A percentile compares a stretch with the other conserved stretches of the same genome.
These are phyloP conservation scores for Actinostola sp. DNA, from an alignment of 92 coral and sea anemone species.

Conservation along the genomic window DNA sequence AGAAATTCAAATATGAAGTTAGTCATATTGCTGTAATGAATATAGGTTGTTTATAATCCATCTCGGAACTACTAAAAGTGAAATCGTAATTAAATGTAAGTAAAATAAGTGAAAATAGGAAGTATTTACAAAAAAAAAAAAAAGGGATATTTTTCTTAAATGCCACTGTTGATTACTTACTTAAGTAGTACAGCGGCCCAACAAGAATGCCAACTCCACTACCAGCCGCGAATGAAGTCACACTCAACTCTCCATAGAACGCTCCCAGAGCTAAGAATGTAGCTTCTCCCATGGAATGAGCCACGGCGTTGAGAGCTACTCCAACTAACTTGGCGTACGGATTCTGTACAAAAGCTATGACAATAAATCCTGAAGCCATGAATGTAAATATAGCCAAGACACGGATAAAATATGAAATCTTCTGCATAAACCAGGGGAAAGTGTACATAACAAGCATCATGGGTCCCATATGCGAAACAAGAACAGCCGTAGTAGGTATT, in stretches of 20 bases:
- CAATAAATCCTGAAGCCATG: conserved; percentile 70
- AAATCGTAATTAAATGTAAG: too few species aligned
- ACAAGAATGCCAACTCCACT: conserved; percentile 81
- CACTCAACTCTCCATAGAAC: conserved; percentile 67
- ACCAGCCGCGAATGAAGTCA: conserved; percentile 82
- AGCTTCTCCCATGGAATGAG: conserved; percentile 83
- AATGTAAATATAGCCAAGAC: conserved; percentile 65
- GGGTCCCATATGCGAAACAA: conserved; percentile 78
- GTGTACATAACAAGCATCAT: conserved; percentile 61
- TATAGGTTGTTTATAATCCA: too few species aligned
- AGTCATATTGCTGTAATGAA: too few species aligned
- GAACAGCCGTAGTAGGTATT: conserved; percentile 75
- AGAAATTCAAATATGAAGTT: too few species aligned
- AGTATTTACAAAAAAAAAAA: too few species aligned
- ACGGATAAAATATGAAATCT: conserved; percentile 67
- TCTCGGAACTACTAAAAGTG: too few species aligned
- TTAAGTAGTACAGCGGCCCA: conserved; percentile 79
- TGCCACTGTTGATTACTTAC: conserved; percentile 25
- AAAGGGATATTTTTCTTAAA: neutral
- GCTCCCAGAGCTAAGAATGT: conserved; percentile 78
- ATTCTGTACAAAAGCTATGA: conserved; percentile 59
- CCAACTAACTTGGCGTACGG: conserved; percentile 77
- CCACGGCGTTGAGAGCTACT: conserved; percentile 72
- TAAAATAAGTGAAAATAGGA: too few species aligned
- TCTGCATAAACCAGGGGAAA: conserved; percentile 84